A percentile compares a stretch with the other conserved stretches of the same genome.
Conservation (phyloP, 2,113 vertebrate species). For the Hypocryptadius cinnamomeus region DNA sequence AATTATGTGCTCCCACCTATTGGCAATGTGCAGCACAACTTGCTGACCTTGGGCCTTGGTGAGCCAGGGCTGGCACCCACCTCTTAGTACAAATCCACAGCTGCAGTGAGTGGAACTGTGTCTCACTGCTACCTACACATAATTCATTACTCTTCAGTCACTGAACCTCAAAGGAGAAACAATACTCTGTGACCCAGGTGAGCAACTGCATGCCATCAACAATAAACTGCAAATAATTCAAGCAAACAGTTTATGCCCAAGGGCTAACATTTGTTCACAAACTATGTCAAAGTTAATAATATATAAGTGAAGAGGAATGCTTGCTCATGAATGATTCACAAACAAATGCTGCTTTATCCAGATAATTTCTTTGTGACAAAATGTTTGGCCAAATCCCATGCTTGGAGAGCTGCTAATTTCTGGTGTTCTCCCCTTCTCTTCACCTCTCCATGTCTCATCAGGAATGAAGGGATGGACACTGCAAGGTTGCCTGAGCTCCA, state of each 20-base stretch:
- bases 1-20: neutral
- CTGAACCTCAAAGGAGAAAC: neutral
- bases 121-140: neutral
- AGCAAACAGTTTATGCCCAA: neutral
- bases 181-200: neutral
- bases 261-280: neutral
- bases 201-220: neutral
- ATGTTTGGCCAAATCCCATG: neutral
- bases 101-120: neutral
- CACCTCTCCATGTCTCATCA: neutral
- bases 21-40: neutral
- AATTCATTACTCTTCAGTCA: neutral
- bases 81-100: neutral
- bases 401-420: neutral
- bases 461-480: neutral
- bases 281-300: neutral
- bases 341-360: neutral
- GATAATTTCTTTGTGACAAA: neutral
- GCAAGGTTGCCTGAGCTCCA: neutral
- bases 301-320: neutral
- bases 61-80: neutral
- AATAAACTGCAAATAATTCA: slow-evolving; percentile 4
- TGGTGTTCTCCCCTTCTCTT: neutral
- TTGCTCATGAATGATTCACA: neutral
- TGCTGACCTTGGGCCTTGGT: neutral